Base-by-base conservation (phyloP, 2,797 vertebrate genomes). In the Leptodactylus fallax region DNA sequence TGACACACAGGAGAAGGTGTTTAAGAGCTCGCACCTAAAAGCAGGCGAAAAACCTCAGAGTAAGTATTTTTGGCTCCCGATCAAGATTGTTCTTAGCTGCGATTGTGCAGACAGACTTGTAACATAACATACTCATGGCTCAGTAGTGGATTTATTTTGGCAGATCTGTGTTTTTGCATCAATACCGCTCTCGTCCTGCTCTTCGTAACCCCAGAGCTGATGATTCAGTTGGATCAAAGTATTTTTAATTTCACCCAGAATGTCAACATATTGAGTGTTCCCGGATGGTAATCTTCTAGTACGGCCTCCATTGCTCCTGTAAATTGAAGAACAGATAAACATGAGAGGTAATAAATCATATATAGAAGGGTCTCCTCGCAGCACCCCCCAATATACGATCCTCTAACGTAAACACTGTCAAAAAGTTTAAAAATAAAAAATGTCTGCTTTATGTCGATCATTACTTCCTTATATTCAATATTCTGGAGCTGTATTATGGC, bases 81-180 rank as follows among this genome's bases (percentile, higher is more conserved):
- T 82, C 88, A 89, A 89, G 84, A 89, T 89, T 89, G 88, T 86
- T 89, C 84, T 83, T 78, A 89, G 88, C 79, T 83, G 88, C 65
- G 74, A 86, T 89, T 89, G 79, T 81, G 78, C 60, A 89, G 88
- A 78, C 79, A 47, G 71, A 9, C 84, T 89, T 89, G 79, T 89
- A 86, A 86, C 87, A 89, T 89, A 89, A 86, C 84, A 89, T 81
- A 86, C 71, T 77, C 72, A 83, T 83, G 84, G 87, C 88, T 89
- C 79, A 86, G 84, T 19, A 27, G 84, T 60, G 79, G 49, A 89
- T 89, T 89, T 89, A 65, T 72, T 82, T 89, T 89, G 88, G 88
- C 84, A 86, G 84, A 69, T 85, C 80, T 86, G 36, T 63, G 71
- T 89, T 86, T 85, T 88, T 88, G 79, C 87, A 85, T 88, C 87